Conservation (phyloP, 1,140 invertebrate genomes). For the Aplysia californica region DNA sequence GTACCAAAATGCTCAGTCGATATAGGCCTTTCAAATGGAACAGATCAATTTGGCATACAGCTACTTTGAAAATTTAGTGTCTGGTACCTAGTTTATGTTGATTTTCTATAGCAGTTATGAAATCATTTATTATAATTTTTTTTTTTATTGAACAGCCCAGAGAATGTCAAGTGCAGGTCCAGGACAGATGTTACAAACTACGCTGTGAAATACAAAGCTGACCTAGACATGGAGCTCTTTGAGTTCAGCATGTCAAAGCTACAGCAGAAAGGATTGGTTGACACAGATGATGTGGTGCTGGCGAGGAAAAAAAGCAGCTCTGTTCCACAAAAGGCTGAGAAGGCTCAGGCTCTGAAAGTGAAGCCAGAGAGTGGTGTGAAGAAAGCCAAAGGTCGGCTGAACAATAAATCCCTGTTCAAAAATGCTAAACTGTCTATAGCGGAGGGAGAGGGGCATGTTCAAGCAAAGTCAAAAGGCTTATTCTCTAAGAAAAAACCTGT, state of each 20-base stretch:
- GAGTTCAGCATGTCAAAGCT: conserved; percentile 5
- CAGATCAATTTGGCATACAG: too few relatives aligned
- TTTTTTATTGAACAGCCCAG: conserved; percentile 9
- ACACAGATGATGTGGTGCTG: neutral
- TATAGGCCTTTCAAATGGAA: too few relatives aligned
- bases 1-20: too few relatives aligned
- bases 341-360: too few relatives aligned
- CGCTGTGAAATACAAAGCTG: neutral
- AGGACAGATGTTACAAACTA: conserved; percentile 2
- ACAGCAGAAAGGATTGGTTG: neutral
- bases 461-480: neutral
- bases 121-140: neutral
- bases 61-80: too few relatives aligned
- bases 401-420: conserved; percentile 16
- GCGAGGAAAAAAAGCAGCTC: neutral
- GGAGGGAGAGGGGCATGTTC: neutral
- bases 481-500: neutral
- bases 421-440: neutral
- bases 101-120: neutral
- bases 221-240: conserved; percentile 7
- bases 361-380: too few relatives aligned
- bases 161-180: conserved; percentile 12
- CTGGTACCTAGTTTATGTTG: too few relatives aligned
- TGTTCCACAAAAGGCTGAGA: neutral
- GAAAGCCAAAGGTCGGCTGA: neutral